Evolutionary conservation across 2,888 invertebrate genomes (phyloP).

Genomic region (Calliscelio sp.): DNA sequence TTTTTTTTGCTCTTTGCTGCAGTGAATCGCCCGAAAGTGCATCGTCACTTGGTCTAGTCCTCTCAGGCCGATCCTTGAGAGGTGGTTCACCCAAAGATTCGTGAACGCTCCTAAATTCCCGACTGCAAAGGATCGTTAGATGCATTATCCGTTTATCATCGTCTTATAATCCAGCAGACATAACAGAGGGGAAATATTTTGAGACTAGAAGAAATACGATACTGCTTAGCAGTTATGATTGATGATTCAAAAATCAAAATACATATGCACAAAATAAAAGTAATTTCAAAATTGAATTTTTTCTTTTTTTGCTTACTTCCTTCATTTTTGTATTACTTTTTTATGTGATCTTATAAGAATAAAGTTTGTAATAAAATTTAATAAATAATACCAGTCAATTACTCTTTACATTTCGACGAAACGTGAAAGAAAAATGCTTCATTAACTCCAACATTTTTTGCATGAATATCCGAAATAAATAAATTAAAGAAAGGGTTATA

Average conservation of each 20-base stretch:
- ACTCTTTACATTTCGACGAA: too few relatives aligned
- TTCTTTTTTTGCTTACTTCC: too few relatives aligned
- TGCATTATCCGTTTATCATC: constrained; percentile 82
- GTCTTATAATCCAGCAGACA: constrained; percentile 78
- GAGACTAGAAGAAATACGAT: constrained; percentile 44
- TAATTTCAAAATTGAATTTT: too few relatives aligned
- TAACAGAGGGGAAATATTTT: constrained; percentile 57
- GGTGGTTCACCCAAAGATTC: constrained; percentile 60
- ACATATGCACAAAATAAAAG: neutral
- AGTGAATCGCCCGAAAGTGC: constrained; percentile 55
- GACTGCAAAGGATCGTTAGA: constrained; percentile 79
- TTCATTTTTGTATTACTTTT: too few relatives aligned
- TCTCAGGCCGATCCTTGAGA: constrained; percentile 14
- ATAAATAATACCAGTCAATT: too few relatives aligned
- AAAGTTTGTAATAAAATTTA: too few relatives aligned
- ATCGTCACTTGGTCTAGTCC: constrained; percentile 46
- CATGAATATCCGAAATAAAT: too few relatives aligned
- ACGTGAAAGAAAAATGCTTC: too few relatives aligned
- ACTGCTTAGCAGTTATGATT: constrained; percentile 34
- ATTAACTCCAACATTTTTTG: too few relatives aligned
- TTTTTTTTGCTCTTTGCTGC: constrained; percentile 44
- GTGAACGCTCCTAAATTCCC: constrained; percentile 57
- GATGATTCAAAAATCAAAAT: constrained; percentile 14
- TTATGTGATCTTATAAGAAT: too few relatives aligned
- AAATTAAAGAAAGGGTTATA: neutral